Base-by-base conservation (phyloP, 2,113 vertebrate species). In the Tupaia tana region DNA sequence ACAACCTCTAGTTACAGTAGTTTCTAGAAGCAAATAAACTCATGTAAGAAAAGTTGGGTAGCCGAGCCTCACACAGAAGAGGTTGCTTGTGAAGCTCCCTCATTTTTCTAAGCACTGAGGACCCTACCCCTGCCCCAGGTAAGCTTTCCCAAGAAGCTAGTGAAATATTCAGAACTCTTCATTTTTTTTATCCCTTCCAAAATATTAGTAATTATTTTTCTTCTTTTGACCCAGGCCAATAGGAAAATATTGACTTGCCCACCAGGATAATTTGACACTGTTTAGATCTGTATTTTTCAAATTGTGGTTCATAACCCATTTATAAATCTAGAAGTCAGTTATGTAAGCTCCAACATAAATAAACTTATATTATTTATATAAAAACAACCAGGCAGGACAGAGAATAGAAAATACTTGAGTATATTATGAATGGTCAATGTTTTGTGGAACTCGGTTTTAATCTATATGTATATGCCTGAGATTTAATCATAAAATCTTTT, bases 21-120 rank as follows among this genome's bases (percentile, higher is more conserved):
- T 90, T 58, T 93, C 74, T 95, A 79, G 71, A 88, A 69, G 70
- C 29, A 86, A 83, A 69, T 54, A 81, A 71, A 77, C 15, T 61
- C 19, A 11, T 8, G 15, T 69, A 61, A 88, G 43, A 66, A 79
- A 93, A 79, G 14, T 3, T 19, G 24, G 70, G 3, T 31, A 70
- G 20, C 12, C 63, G 34, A 25, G 19, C 27, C 22, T 67, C 2
- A 12, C 12, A 52, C 5, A 66, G 81, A 92, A 74, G 5, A n/a
- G 19, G 58, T 29, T 73, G n/a, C n/a, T 54, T 73, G 31, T 25
- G n/a, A 87, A 73, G 19, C 16, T 18, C 67, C 77, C 15, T 61
- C 19, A 74, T 84, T 83, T 90, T 87, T 15, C 27, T 74, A 81
- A 88, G 19, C 2, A 1, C 34, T 9, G 15, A 58, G 84, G 31